Conservation (phyloP, 2,113 vertebrate species). For the Scopus umbretta region DNA sequence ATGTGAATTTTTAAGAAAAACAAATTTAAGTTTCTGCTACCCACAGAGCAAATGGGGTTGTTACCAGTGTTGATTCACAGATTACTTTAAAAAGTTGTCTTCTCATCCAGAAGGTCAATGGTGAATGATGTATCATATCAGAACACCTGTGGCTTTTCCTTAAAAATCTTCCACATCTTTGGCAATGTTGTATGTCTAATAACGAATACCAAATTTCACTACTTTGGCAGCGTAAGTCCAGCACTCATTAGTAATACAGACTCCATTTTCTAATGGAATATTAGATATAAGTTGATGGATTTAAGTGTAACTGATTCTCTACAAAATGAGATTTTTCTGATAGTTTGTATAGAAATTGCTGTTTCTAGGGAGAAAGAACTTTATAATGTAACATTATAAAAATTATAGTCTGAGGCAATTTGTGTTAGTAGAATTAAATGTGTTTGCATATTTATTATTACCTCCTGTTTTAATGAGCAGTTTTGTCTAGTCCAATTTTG, state of each 20-base stretch:
- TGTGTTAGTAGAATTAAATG: background rate
- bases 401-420: background rate
- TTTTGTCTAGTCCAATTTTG: background rate
- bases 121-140: background rate
- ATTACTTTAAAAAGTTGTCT: background rate
- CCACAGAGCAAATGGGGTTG: background rate
- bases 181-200: background rate
- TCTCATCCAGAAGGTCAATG: conserved; percentile 57
- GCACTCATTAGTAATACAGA: background rate
- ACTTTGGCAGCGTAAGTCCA: background rate
- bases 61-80: background rate
- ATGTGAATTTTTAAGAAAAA: background rate
- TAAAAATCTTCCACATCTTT: background rate
- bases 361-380: background rate
- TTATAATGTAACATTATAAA: background rate
- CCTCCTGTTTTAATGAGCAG: background rate
- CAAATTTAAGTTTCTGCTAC: background rate
- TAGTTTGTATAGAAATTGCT: background rate
- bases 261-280: background rate
- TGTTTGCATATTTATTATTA: background rate
- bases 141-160: background rate
- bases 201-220: background rate
- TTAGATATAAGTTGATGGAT: background rate
- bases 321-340: background rate
- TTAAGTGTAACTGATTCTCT: background rate